Percentiles rank a stretch among this genome's conserved stretches.
These are phyloP conservation scores for Cryptosula pallasiana DNA, from an alignment of 2,888 invertebrate species.

Conservation along the genomic window DNA sequence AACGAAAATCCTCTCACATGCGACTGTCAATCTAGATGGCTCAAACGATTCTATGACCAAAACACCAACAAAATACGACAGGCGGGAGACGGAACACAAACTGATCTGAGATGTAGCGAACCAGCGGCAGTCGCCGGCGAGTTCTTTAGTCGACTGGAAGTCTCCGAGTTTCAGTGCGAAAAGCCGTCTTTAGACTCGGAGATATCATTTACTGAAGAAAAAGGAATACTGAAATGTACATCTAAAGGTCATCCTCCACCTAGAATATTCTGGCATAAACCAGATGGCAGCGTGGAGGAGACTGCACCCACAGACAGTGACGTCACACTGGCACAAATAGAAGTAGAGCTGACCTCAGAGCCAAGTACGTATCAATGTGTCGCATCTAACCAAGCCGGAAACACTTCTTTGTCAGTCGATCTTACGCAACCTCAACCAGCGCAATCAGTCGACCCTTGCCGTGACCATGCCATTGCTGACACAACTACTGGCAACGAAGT, in stretches of 20 bases:
- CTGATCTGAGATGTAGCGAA: not conserved
- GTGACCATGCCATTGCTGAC: not conserved
- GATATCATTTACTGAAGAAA: not conserved
- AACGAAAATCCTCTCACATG: conserved; percentile 23
- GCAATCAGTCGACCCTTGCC: not conserved
- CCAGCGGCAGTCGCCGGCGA: not conserved
- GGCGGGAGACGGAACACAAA: not conserved
- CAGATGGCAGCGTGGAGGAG: not conserved
- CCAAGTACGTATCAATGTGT: not conserved
- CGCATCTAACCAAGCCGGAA: conserved; percentile 5
- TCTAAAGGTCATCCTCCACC: conserved; percentile 13
- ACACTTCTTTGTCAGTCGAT: not conserved
- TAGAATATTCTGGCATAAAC: not conserved
- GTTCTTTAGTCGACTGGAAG: not conserved
- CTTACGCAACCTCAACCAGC: not conserved
- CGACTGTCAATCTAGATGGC: conserved; percentile 7
- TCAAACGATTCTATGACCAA: not conserved
- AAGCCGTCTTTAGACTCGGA: not conserved
- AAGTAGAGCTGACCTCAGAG: not conserved
- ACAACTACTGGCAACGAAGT: not conserved
- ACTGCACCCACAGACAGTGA: not conserved
- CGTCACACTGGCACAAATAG: conserved; percentile 1
- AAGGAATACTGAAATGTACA: not conserved
- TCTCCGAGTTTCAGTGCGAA: not conserved
- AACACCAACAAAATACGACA: not conserved